Conservation (phyloP, 2,113 vertebrate genomes). For the Trichechus manatus region DNA sequence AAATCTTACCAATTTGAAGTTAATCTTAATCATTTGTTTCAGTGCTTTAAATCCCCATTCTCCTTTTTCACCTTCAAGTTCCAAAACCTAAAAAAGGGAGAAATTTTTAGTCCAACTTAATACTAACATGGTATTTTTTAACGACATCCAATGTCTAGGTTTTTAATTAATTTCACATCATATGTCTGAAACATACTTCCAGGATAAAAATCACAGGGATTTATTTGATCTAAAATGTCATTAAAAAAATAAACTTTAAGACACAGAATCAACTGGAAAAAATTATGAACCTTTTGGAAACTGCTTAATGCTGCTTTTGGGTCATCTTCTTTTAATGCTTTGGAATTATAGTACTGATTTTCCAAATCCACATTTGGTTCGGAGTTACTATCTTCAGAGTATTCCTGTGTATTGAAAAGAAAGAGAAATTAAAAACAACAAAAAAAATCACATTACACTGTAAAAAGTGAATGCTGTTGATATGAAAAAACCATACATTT, state of each 20-base stretch:
- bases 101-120: constrained; percentile 63
- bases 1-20: constrained; percentile 97
- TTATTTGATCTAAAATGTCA: constrained; percentile 52
- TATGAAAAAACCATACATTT: background rate
- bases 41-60: constrained; percentile 99
- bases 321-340: constrained; percentile 99
- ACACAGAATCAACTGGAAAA: constrained; percentile 43
- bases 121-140: constrained; percentile 58
- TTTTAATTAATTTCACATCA: constrained; percentile 65
- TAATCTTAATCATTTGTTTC: constrained; percentile 99
- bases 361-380: constrained; percentile 99
- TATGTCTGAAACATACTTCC: constrained; percentile 6
- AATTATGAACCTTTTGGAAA: constrained; percentile 96
- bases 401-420: constrained; percentile 90
- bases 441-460: background rate
- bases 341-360: constrained; percentile 99
- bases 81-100: constrained; percentile 93
- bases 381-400: constrained; percentile 99
- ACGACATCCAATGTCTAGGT: background rate
- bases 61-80: constrained; percentile 99
- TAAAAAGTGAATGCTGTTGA: constrained; percentile 1
- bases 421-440: background rate
- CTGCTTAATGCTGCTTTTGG: constrained; percentile 98
- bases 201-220: constrained; percentile 54
- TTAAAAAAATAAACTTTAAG: constrained; percentile 39